Conservation (phyloP, 2,888 invertebrate genomes). For the Monopis laevigella region DNA sequence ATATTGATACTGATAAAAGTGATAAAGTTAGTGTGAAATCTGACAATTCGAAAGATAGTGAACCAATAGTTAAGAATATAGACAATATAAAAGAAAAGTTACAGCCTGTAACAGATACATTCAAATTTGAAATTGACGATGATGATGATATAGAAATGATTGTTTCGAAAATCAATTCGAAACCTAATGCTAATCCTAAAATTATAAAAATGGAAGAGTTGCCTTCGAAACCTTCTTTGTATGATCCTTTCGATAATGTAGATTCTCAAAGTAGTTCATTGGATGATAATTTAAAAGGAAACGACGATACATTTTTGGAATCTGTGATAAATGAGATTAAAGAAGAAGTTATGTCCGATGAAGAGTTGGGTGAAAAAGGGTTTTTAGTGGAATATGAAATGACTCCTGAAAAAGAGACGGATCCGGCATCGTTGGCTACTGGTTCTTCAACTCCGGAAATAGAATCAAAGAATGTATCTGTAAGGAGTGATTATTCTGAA, state of each 20-base stretch:
- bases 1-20: conserved; percentile 31
- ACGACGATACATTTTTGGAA: conserved; percentile 51
- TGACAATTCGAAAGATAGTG: conserved; percentile 21
- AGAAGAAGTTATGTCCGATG: conserved; percentile 43
- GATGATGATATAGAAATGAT: conserved; percentile 44
- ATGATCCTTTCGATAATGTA: conserved; percentile 1
- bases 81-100: conserved; percentile 32
- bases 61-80: conserved; percentile 19
- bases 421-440: background rate
- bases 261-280: conserved; percentile 35
- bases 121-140: conserved; percentile 51
- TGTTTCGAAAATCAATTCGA: conserved; percentile 30
- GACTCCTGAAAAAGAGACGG: conserved; percentile 37
- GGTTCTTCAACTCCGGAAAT: conserved; percentile 19
- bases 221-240: background rate
- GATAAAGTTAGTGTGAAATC: conserved; percentile 20
- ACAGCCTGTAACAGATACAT: conserved; percentile 48
- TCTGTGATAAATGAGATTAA: conserved; percentile 57
- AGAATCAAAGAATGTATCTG: conserved; percentile 35
- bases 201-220: conserved; percentile 26
- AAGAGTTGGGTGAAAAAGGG: conserved; percentile 38
- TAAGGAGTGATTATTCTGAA: conserved; percentile 35
- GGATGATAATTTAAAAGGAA: conserved; percentile 29
- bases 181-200: conserved; percentile 29
- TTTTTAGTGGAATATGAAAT: conserved; percentile 49